Evolutionary conservation across 2,113 vertebrate genomes (phyloP).

Genomic region (Cyprinus carpio): DNA sequence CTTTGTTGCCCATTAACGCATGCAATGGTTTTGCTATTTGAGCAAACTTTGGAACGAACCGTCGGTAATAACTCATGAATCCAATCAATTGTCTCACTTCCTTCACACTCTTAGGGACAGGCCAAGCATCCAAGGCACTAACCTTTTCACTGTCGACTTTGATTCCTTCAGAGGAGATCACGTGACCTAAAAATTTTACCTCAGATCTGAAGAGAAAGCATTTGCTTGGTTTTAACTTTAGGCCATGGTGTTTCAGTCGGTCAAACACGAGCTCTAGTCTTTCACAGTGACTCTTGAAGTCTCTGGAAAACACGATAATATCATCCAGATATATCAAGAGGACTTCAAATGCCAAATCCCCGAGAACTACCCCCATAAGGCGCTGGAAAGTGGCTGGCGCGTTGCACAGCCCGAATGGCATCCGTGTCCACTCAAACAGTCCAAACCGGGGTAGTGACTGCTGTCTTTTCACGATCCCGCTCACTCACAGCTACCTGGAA

Average conservation of each 20-base stretch:
- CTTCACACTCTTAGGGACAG: too few relatives aligned
- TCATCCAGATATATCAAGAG: conserved; percentile 42
- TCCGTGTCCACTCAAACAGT: neutral
- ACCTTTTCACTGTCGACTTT: neutral
- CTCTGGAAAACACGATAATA: conserved; percentile 8
- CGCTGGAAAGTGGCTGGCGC: neutral
- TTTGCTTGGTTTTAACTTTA: neutral
- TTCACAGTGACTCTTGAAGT: neutral
- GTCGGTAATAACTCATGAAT: too few relatives aligned
- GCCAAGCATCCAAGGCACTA: neutral
- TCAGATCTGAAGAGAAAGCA: neutral
- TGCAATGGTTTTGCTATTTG: too few relatives aligned
- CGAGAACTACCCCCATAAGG: conserved; percentile 37
- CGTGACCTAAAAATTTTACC: neutral
- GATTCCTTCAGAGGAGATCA: neutral
- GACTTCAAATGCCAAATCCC: conserved; percentile 1
- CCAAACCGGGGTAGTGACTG: conserved; percentile 26
- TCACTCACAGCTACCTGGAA: conserved; percentile 38
- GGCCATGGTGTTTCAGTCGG: neutral
- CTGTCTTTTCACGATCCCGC: neutral
- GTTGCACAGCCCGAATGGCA: too few relatives aligned
- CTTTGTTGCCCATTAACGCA: too few relatives aligned
- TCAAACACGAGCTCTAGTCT: neutral
- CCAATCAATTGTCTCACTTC: too few relatives aligned
- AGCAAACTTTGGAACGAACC: too few relatives aligned